Evolutionary conservation across 2,888 invertebrate species (phyloP), one percentile per base, ranked within the genome.

Genomic region (Agrochola macilenta): DNA sequence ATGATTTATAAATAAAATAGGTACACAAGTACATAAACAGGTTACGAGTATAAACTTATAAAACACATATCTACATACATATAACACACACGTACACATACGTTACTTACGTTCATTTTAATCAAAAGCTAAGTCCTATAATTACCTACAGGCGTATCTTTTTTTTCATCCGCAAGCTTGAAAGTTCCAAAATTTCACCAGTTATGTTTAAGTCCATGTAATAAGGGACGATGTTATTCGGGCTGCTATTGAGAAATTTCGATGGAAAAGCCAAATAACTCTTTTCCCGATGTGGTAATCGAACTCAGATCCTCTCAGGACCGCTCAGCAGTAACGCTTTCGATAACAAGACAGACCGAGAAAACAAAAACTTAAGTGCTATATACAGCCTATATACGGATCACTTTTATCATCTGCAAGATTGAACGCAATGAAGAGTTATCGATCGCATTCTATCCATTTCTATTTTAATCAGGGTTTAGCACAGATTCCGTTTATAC

Each of bases 401-500:
- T 68, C 0, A 17, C 73, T 68, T 60, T 60, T 66, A 43, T 76
- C 30, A 60, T 73, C 26, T 60, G 20, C 23, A 14, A 54, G 46
- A 63, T 69, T 46, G 8, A 69, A 69, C 17, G 46, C 23, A 71
- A 68, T 20, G 17, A 54, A 20, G 46, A 26, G 30, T 49, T 60
- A 43, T 74, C 35, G 17, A 81, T 46, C 1, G 35, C 1, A 43
- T 70, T 81, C 14, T 78, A 35, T 72, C 26, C 23, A 63, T 68
- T 58, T 71, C 26, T 26, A 39, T 60, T 82, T 64, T 78, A 78
- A 77, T 81, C 69, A 49, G 57, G 54, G 30, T 7, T 78, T 69
- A 77, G 8, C 26, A 57, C 26, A n/a, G 20, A 81, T 76, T 76
- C 23, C 11, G 20, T 81, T 66, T 70, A 60, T 43, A 17, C 12